Evolutionary conservation across 1,140 invertebrate species (phyloP).

Genomic region (Linepithema humile): DNA sequence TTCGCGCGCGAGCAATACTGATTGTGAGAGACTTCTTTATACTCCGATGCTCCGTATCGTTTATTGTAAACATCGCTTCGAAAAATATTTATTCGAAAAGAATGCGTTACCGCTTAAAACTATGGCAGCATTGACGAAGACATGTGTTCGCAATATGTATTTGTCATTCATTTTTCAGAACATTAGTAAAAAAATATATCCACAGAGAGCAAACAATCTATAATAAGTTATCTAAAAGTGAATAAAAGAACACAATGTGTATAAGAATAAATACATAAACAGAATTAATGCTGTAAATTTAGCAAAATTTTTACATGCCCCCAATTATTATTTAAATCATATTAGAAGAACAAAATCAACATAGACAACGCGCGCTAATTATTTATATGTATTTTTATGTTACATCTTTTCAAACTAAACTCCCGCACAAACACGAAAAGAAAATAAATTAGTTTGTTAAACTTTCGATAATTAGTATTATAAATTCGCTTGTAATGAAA

Average conservation of each 20-base stretch:
- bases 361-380: no score
- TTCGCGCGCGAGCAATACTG: neutral
- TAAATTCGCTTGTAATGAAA: no score
- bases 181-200: conserved; percentile 9
- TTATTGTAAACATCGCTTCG: neutral
- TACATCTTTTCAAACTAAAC: no score
- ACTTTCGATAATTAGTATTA: no score
- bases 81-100: neutral
- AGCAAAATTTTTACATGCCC: no score
- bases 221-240: neutral
- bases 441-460: no score
- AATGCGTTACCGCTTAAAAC: neutral
- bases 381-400: no score
- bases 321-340: no score
- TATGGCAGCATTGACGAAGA: neutral
- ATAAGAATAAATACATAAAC: neutral
- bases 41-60: neutral
- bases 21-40: neutral
- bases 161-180: conserved; percentile 14
- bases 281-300: no score
- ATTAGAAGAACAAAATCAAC: no score
- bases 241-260: neutral
- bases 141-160: neutral
- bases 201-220: neutral
- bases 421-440: no score